Evolutionary conservation across 2,888 invertebrate species (phyloP), one percentile per base, ranked within the genome.

Genomic region (Drosophila phalerata): DNA sequence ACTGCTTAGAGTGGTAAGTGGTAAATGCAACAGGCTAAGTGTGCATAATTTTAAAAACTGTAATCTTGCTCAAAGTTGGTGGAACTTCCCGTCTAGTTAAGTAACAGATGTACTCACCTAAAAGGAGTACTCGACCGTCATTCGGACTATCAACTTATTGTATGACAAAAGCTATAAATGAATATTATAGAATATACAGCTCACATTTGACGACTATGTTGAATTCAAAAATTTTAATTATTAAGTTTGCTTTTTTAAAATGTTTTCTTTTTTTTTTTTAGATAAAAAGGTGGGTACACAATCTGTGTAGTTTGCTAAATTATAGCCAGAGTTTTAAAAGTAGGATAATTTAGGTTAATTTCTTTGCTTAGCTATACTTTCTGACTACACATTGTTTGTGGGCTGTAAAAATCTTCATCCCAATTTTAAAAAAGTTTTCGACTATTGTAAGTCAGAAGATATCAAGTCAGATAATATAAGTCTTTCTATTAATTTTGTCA

Each of bases 21-120:
- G n/a, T 82, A 71, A 79, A 85, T 79, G 82, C 76, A 79, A 67
- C 68, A 75, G 82, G 56, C 66, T 55, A 57, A 57, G 51, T 42
- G 63, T 40, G 19, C 34, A 62, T 51, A 60, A 32, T 49, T 43
- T 30, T 10, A 17, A 28, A 40, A 30, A 9, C 61, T 60, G 6
- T 10, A 49, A 19, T 52, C 28, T 10, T n/a, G 25, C 19, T 22
- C 5, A 3, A 32, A 19, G 32, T 22, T 22, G 10, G 11, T 19
- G 2, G 11, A 11, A 19, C 11, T 11, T 42, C 0, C 11, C 2
- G 11, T 42, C 2, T 28, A 47, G 5, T 11, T 28, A 15, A 28
- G 47, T 15, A 47, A 30, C 10, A 2, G 5, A 5, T 15, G 25
- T 25, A 6, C 13, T 5, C 28, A 45, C 15, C 25, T 40, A 17